Base-by-base conservation (phyloP, 2,888 invertebrate genomes). In the Leucophora obtusa region DNA sequence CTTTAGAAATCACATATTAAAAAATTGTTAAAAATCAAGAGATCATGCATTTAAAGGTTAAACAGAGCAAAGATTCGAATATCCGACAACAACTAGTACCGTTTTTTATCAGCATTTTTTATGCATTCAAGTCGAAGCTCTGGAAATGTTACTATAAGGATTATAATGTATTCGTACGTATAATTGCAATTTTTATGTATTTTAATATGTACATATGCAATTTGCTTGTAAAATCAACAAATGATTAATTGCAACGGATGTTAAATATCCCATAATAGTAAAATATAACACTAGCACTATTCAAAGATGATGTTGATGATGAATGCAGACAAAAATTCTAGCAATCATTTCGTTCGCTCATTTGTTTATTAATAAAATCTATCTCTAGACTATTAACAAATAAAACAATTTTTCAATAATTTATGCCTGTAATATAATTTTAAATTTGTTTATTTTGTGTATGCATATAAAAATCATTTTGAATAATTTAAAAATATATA, bases 211-310 rank as follows among this genome's bases (percentile, higher is more conserved):
- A 58, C 15, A 14, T 11, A 38, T 38, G 24, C n/a, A 38, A 14
- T 24, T 18, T 33, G 18, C n/a, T 24, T 65, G 21, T 47, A 28
- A 38, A 24, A 73, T 24, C 14, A 28, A 65, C 68, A 43, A 33
- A 51, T 80, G 72, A 76, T 65, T 76, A 54, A 76, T 72, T 72
- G 18, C 38, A 63, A 51, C 63, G 68, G 63, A 76, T 80, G 58
- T 53, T 71, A 68, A 75, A 51, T 17, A 68, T 66, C 43, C n/a
- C 65, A 71, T 63, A 38, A 69, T 47, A 51, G 62, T 60, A 35
- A 68, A 74, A 66, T 24, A 24, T 47, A 47, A n/a, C 15, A n/a
- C 43, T 11, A 59, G 10, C 35, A 38, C 17, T 24, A 74, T 54
- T 43, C 5, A 18, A 33, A 33, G 28, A 15, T 21, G 50, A 50